phyloP scores from a whole-genome alignment of 1,140 invertebrate species.

The Drosophila sturtevanti region DNA sequence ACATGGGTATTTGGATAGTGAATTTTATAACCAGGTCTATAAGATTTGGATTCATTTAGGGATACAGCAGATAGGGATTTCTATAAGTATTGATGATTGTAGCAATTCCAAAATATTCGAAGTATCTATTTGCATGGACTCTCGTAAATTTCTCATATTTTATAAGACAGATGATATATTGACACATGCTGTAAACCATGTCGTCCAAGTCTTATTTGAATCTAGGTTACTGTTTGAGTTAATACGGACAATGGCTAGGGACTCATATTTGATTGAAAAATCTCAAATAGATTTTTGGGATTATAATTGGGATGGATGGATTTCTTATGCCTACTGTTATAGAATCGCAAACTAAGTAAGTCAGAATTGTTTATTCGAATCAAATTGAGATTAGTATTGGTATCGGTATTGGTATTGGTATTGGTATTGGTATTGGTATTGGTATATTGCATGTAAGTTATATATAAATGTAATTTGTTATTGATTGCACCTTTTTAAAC shows the following conservation, averaged over 20 bases:
- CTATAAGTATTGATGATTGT: neutral
- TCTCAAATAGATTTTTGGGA: neutral
- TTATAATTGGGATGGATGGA: neutral
- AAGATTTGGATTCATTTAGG: neutral
- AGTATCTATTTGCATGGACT: neutral
- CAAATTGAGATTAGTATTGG: slow-evolving; percentile 8
- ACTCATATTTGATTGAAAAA: neutral
- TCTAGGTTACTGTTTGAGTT: neutral
- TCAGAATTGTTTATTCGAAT: slow-evolving; percentile 1
- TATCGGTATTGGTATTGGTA: slow-evolving; percentile 4
- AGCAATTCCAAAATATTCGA: neutral
- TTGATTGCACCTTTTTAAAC: slow-evolving; percentile 39
- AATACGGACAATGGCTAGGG: neutral
- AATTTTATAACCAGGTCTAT: neutral
- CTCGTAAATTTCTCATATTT: neutral
- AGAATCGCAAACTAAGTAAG: slow-evolving; percentile 3
- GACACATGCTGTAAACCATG: no score
- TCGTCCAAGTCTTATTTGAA: neutral
- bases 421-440: slow-evolving; percentile 7
- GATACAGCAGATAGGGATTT: no score
- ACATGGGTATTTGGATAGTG: neutral
- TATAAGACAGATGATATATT: neutral
- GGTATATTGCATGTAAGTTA: slow-evolving; percentile 12
- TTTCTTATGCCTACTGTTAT: neutral
- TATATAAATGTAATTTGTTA: slow-evolving; percentile 26